Evolutionary conservation across 2,888 invertebrate species (phyloP).

Genomic region (Geotrupes spiniger): DNA sequence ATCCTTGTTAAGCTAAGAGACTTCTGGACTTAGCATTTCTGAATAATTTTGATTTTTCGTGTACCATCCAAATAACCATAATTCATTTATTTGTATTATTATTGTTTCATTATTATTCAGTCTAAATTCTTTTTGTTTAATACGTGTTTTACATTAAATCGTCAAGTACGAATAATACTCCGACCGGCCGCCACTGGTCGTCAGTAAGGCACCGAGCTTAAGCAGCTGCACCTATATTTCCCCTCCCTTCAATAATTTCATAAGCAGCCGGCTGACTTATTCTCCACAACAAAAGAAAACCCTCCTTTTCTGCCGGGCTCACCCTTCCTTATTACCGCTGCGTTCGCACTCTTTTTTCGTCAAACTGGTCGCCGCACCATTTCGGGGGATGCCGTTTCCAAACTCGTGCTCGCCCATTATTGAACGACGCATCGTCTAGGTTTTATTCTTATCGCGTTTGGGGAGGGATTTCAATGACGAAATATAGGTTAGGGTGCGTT

Average conservation of each 20-base stretch:
- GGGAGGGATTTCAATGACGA: slow-evolving; percentile 2
- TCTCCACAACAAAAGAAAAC: slow-evolving; percentile 50
- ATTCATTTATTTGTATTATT: no score
- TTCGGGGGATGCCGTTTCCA: slow-evolving; percentile 16
- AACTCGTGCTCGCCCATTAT: slow-evolving; percentile 21
- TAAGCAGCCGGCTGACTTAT: slow-evolving; percentile 50
- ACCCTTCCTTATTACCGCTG: slow-evolving; percentile 34
- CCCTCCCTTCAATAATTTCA: slow-evolving; percentile 3
- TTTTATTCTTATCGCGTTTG: slow-evolving; percentile 16
- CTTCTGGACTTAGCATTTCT: no score
- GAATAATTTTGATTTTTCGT: no score
- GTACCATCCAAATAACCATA: no score
- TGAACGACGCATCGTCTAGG: slow-evolving; percentile 18
- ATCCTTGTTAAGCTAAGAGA: no score
- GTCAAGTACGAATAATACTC: neutral
- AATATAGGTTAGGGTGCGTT: slow-evolving; percentile 20
- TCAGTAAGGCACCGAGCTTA: slow-evolving; percentile 27
- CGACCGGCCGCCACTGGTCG: neutral
- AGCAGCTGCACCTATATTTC: slow-evolving; percentile 36
- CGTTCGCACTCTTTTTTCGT: slow-evolving; percentile 32
- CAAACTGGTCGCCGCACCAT: slow-evolving; percentile 22
- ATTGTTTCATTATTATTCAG: no score
- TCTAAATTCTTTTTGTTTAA: no score
- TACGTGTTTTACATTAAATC: neutral
- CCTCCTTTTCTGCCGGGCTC: slow-evolving; percentile 39